Percentiles rank a stretch among this genome's conserved stretches.
Conservation (phyloP, 2,888 invertebrate species). For the Sphinx pinastri region DNA sequence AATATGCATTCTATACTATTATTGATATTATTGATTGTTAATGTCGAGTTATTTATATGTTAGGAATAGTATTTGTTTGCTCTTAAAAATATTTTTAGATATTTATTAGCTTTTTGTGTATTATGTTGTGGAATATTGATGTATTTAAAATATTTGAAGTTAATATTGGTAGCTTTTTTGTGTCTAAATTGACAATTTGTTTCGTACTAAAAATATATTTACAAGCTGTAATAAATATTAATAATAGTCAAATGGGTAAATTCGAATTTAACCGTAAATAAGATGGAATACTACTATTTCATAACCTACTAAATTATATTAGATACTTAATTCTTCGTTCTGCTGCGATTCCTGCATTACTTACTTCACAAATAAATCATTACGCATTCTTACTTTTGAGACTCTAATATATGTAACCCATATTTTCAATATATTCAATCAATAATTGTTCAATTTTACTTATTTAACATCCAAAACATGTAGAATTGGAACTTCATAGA, state of each 20-base stretch:
- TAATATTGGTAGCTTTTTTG: constrained; percentile 3
- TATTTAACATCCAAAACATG: too few relatives aligned
- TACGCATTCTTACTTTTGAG: not conserved
- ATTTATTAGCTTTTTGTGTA: constrained; percentile 11
- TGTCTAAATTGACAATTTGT: constrained; percentile 5
- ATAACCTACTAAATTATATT: not conserved
- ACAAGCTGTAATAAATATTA: constrained; percentile 1
- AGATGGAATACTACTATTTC: constrained; percentile 10
- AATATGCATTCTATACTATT: too few relatives aligned
- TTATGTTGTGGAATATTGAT: constrained; percentile 9
- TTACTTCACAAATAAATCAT: not conserved
- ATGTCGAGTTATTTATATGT: not conserved
- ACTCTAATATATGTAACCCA: not conserved
- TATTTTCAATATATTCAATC: not conserved
- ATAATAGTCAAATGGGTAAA: constrained; percentile 5
- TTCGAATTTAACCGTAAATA: constrained; percentile 15
- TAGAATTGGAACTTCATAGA: too few relatives aligned
- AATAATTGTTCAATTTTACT: too few relatives aligned
- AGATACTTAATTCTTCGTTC: too few relatives aligned
- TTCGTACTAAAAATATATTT: not conserved
- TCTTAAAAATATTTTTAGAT: constrained; percentile 6
- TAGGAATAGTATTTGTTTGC: not conserved
- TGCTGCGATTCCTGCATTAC: not conserved
- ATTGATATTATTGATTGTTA: not conserved
- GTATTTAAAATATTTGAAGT: not conserved